Evolutionary conservation across 2,113 vertebrate species (phyloP).

Genomic region (Panthera tigris): DNA sequence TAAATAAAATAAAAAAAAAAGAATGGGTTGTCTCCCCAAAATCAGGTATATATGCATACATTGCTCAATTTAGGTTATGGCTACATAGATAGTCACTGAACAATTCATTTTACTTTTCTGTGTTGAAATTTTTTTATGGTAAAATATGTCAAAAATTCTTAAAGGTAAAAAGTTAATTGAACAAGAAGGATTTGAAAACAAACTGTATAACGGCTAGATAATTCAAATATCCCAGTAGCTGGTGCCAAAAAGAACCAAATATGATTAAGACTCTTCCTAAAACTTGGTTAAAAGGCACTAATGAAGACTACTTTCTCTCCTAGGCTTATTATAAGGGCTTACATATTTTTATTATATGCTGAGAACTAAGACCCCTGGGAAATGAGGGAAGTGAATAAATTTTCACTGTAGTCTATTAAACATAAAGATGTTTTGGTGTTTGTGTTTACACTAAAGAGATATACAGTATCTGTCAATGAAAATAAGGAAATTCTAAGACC

Average conservation of each 20-base stretch:
- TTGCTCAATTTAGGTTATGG: not conserved
- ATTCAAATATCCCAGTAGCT: not conserved
- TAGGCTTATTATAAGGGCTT: not conserved
- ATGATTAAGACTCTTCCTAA: not conserved
- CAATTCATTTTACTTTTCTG: constrained; percentile 5
- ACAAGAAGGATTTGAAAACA: constrained; percentile 21
- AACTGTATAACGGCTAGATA: not conserved
- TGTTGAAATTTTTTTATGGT: not conserved
- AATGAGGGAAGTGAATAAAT: constrained; percentile 7
- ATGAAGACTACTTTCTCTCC: not conserved
- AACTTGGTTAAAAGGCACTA: not conserved
- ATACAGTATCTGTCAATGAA: not conserved
- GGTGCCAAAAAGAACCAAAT: not conserved
- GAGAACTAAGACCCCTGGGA: not conserved
- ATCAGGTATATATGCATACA: too few relatives aligned
- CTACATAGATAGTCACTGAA: not conserved
- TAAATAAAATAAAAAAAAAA: not conserved
- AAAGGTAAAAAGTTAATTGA: not conserved
- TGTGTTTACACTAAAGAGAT: not conserved
- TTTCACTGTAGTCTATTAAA: not conserved
- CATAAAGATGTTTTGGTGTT: not conserved
- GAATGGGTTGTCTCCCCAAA: not conserved
- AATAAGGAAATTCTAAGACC: not conserved
- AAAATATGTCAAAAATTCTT: not conserved
- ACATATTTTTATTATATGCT: not conserved